These are phyloP conservation scores for Platalea minor DNA, from an alignment of 2,797 vertebrate genomes.

Conservation along the genomic window DNA sequence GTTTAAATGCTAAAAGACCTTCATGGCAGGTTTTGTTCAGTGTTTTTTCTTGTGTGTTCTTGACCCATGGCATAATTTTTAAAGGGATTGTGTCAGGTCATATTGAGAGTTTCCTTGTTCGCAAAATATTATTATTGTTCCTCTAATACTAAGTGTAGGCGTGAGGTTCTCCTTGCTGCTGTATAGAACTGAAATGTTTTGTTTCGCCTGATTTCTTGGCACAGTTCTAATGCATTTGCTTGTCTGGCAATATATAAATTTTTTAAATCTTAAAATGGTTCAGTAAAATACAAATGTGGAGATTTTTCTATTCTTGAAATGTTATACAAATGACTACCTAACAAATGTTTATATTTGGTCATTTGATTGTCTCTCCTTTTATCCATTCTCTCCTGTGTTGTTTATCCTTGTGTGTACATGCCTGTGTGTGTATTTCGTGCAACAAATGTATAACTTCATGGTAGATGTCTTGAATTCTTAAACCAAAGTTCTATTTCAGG, in stretches of 20 bases:
- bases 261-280: background rate
- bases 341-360: background rate
- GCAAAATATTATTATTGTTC: background rate
- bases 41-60: background rate
- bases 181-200: background rate
- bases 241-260: background rate
- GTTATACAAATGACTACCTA: background rate
- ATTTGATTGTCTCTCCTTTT: constrained; percentile 8
- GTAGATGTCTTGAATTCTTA: background rate
- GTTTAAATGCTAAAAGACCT: background rate
- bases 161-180: background rate
- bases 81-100: background rate
- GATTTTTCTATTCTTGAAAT: background rate
- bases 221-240: background rate
- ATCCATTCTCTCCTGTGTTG: background rate
- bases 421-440: constrained; percentile 36
- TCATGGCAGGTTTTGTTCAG: background rate
- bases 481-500: background rate
- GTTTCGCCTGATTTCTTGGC: background rate
- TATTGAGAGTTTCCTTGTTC: background rate
- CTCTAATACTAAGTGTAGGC: background rate
- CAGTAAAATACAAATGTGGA: background rate
- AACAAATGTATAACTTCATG: background rate
- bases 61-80: background rate
- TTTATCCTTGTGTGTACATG: constrained; percentile 56